Percentiles rank a stretch among this genome's conserved stretches.
phyloP scores from a whole-genome alignment of 1,140 invertebrate species.

The Penaeus vannamei region DNA sequence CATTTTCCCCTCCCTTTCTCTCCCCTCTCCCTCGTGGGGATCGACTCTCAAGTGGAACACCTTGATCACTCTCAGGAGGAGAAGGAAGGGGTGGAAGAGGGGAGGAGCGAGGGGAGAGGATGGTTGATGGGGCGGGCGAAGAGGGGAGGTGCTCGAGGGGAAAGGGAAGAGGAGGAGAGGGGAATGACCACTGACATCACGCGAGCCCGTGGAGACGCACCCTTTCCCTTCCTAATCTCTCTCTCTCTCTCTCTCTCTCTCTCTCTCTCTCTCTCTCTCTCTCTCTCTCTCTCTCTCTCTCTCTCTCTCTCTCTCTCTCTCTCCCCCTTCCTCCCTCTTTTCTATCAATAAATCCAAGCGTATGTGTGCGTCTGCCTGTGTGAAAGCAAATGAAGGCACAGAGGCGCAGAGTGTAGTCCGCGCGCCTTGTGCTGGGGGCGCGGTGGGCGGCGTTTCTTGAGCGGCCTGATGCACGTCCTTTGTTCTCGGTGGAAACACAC shows the following conservation, averaged over 20 bases:
- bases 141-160: neutral
- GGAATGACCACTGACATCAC: neutral
- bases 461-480: too few species aligned
- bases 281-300: conserved; percentile 8
- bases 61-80: neutral
- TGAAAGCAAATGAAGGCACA: too few species aligned
- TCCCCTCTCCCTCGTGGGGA: neutral
- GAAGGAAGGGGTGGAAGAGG: neutral
- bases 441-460: too few species aligned
- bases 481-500: too few species aligned
- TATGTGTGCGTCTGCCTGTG: neutral
- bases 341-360: neutral
- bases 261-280: conserved; percentile 12
- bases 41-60: too few species aligned
- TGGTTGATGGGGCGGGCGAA: neutral
- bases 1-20: neutral
- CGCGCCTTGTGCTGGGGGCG: too few species aligned
- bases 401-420: neutral
- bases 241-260: neutral
- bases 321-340: neutral
- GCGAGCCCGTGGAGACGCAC: too few species aligned
- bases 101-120: conserved; percentile 7
- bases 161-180: neutral
- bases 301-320: neutral
- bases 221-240: neutral